A percentile compares a stretch with the other conserved stretches of the same genome.
Evolutionary conservation across 2,113 vertebrate genomes (phyloP).

Genomic region (mouse (Mus musculus)): DNA sequence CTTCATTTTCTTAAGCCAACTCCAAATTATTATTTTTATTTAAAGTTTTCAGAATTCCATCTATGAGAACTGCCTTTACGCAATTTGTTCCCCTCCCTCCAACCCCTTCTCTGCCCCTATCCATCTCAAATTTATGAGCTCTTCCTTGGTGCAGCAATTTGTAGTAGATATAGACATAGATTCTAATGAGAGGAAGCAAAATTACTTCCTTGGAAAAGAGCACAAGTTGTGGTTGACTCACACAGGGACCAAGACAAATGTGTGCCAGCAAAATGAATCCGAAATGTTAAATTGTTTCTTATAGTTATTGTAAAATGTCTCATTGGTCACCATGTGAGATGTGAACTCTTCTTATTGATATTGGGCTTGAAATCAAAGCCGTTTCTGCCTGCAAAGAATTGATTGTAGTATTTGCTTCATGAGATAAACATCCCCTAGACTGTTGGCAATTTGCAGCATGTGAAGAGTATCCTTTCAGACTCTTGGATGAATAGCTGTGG

Average conservation of each 20-base stretch:
- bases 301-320: slow-evolving; percentile 52
- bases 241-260: slow-evolving; percentile 40
- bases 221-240: neutral
- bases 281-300: slow-evolving; percentile 8
- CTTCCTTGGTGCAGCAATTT: neutral
- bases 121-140: neutral
- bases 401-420: slow-evolving; percentile 34
- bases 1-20: slow-evolving; percentile 42
- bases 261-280: neutral
- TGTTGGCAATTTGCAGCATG: slow-evolving; percentile 31
- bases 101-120: neutral
- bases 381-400: slow-evolving; percentile 41
- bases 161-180: neutral
- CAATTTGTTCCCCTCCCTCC: neutral
- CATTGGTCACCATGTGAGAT: slow-evolving; percentile 53
- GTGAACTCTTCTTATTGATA: slow-evolving; percentile 39
- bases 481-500: slow-evolving; percentile 30
- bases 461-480: slow-evolving; percentile 41
- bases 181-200: slow-evolving; percentile 48
- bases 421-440: slow-evolving; percentile 61
- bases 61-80: neutral
- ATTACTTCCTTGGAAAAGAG: slow-evolving; percentile 50
- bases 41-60: neutral
- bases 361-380: slow-evolving; percentile 49
- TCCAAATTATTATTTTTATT: slow-evolving; percentile 2